phyloP scores from a whole-genome alignment of 2,888 invertebrate species.

The Sinohyriopsis cumingii region DNA sequence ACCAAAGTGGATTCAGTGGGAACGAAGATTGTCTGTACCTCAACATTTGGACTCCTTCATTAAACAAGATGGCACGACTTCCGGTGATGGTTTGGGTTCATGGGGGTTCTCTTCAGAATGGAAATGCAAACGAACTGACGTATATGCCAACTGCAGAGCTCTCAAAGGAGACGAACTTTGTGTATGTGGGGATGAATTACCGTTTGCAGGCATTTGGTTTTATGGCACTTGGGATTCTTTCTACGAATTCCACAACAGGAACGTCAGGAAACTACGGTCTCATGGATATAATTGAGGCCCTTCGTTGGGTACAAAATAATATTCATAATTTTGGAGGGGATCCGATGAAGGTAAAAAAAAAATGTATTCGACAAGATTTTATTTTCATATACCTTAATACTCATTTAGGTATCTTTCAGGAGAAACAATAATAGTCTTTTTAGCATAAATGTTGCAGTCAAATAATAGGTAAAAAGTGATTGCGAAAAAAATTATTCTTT shows the following conservation, averaged over 20 bases:
- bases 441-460: too few species aligned
- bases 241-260: slow-evolving; percentile 14
- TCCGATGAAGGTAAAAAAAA: slow-evolving; percentile 11
- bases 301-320: slow-evolving; percentile 46
- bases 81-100: slow-evolving; percentile 68
- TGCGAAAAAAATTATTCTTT: too few species aligned
- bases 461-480: too few species aligned
- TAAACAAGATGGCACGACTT: slow-evolving; percentile 39
- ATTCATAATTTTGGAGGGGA: slow-evolving; percentile 45
- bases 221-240: slow-evolving; percentile 76
- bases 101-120: slow-evolving; percentile 51
- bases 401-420: too few species aligned
- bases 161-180: slow-evolving; percentile 84
- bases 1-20: slow-evolving; percentile 19
- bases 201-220: slow-evolving; percentile 83
- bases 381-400: too few species aligned
- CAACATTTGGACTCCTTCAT: slow-evolving; percentile 62
- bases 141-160: slow-evolving; percentile 81
- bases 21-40: slow-evolving; percentile 64
- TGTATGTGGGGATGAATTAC: slow-evolving; percentile 91
- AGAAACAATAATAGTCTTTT: too few species aligned
- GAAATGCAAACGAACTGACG: slow-evolving; percentile 38
- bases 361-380: not conserved
- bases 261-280: slow-evolving; percentile 45
- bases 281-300: slow-evolving; percentile 40